Base-by-base conservation (phyloP, 2,888 invertebrate genomes). In the Chrysodeixis includens region DNA sequence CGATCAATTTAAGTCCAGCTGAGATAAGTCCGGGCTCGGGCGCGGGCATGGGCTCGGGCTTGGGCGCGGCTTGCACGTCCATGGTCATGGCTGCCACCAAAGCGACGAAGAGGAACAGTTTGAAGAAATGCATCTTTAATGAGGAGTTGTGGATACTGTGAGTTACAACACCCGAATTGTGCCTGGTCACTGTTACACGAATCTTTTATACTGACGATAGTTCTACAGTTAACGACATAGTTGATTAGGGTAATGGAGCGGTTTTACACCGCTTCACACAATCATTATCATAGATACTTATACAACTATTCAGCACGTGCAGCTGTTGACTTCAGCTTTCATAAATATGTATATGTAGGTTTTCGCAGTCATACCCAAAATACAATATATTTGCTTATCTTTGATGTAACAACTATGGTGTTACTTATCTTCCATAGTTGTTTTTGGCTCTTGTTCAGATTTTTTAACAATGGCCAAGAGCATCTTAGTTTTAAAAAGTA, bases 101-200 rank as follows among this genome's bases (percentile, higher is more conserved):
- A 3, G 18, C 18, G 9, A 49, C 18, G 18, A 49, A 18, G 20
- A 18, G 20, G 46, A 49, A 60, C 3, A 46, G 0, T 46, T 66
- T 70, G 7, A 63, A n/a, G 30, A 66, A 58, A 44, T 60, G 53
- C 62, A 62, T 71, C 12, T 49, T 49, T 53, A 22, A 20, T 18
- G n/a, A 22, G 16, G 35, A 35, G 51, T 35, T 18, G 18, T 14
- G 40, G 6, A 6, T 40, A 40, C 5, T 20, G 54, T 8, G 14
- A n/a, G 62, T 30, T 30, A n/a, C 6, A 18, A 18, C 7, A 30
- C 30, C 22, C 12, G 35, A 46, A 26, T n/a, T 55, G 52, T 30
- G 22, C 0, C 40, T 55, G 10, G 5, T 32, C 26, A 44, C 35
- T 16, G 30, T 10, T 14, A 22, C 10, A 14, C 8, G n/a, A 44